Evolutionary conservation across 2,888 invertebrate genomes (phyloP).

Genomic region (Sarcophaga caerulescens): DNA sequence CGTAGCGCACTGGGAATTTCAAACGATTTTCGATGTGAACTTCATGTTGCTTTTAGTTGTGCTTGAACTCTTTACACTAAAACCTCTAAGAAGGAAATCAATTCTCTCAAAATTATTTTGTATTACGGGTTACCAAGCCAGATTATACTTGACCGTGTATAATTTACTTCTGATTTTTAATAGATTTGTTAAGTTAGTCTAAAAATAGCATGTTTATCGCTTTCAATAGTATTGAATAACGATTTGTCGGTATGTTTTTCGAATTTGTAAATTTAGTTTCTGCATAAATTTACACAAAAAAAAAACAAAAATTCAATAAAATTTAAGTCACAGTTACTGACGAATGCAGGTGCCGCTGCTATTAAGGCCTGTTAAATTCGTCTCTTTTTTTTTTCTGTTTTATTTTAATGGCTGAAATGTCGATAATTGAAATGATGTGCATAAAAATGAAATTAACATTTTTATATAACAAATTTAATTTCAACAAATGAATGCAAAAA

Average conservation of each 20-base stretch:
- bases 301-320: conserved; percentile 13
- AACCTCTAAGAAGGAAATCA: too few relatives aligned
- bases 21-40: too few relatives aligned
- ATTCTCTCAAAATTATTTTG: too few relatives aligned
- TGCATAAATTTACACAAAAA: conserved; percentile 1
- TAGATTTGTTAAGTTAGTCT: conserved; percentile 2
- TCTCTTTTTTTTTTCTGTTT: neutral
- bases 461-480: conserved; percentile 64
- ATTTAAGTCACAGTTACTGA: conserved; percentile 15
- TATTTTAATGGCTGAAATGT: conserved; percentile 30
- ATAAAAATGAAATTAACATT: conserved; percentile 66
- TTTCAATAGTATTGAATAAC: neutral
- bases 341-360: neutral
- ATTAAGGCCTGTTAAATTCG: neutral
- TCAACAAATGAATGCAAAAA: conserved; percentile 59
- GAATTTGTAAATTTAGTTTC: neutral
- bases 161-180: neutral
- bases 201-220: neutral
- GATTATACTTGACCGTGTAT: too few relatives aligned
- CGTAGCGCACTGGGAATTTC: too few relatives aligned
- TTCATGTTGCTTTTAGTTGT: too few relatives aligned
- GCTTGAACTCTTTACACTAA: too few relatives aligned
- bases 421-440: conserved; percentile 67
- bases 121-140: too few relatives aligned
- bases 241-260: neutral